phyloP scores from a whole-genome alignment of 2,888 invertebrate genomes.

The Norana najaformis region DNA sequence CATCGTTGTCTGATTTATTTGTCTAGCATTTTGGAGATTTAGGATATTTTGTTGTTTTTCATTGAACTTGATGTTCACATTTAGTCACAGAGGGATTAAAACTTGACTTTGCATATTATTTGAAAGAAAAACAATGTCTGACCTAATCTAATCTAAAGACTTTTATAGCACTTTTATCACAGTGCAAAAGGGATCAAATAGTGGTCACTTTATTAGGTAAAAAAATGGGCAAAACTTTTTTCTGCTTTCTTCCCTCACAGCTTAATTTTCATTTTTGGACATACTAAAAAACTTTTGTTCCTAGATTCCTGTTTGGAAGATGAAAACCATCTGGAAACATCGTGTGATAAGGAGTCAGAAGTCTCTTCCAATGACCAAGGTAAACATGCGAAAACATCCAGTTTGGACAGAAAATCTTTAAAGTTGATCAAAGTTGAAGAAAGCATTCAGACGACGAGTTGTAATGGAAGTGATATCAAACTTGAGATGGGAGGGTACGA shows the following conservation, averaged over 20 bases:
- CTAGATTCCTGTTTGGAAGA: slow-evolving; percentile 3
- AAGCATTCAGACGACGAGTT: neutral
- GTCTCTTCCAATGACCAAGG: neutral
- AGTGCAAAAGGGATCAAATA: too few species aligned
- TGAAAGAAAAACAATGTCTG: too few species aligned
- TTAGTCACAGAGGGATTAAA: too few species aligned
- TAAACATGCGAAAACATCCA: neutral
- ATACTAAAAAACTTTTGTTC: neutral
- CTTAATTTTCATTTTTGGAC: neutral
- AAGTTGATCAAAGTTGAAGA: neutral
- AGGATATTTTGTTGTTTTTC: too few species aligned
- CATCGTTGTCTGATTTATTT: too few species aligned
- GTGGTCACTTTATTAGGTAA: neutral
- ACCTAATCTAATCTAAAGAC: too few species aligned
- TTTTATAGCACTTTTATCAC: too few species aligned
- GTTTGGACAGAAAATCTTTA: neutral
- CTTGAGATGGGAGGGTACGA: neutral
- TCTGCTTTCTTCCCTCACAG: neutral
- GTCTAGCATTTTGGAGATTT: too few species aligned
- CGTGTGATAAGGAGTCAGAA: neutral
- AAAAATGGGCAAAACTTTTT: neutral
- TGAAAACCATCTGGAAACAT: neutral
- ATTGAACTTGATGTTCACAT: too few species aligned
- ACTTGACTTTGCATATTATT: too few species aligned
- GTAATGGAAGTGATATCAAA: neutral